phyloP scores from a whole-genome alignment of 2,888 invertebrate species.

The Cremastinae sp. region DNA sequence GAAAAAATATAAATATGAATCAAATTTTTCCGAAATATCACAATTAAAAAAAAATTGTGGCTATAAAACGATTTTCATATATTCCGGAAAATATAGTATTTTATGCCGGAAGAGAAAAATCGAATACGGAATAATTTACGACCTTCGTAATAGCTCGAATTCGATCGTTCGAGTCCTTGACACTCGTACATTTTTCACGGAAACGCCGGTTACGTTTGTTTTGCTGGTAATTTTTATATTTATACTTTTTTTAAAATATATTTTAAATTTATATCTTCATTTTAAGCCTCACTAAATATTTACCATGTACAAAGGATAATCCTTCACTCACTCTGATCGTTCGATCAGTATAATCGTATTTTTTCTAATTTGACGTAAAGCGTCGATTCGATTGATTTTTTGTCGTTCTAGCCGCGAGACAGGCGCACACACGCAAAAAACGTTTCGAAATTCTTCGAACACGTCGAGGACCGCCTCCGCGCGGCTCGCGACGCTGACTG shows the following conservation, averaged over 20 bases:
- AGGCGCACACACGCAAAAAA: too few species aligned
- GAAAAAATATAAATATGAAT: too few species aligned
- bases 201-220: conserved; percentile 9
- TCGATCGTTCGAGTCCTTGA: conserved; percentile 47
- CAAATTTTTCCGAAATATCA: too few species aligned
- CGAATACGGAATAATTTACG: conserved; percentile 46
- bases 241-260: conserved; percentile 11
- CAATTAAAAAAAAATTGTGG: too few species aligned
- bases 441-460: conserved; percentile 27
- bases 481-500: conserved; percentile 64
- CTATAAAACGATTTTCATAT: conserved; percentile 8
- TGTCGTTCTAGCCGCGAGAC: too few species aligned
- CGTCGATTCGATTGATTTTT: conserved; percentile 26
- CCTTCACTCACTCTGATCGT: not conserved
- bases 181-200: conserved; percentile 38
- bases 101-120: too few species aligned
- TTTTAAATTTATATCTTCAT: not conserved
- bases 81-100: not conserved
- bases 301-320: not conserved
- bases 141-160: conserved; percentile 28
- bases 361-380: conserved; percentile 10
- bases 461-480: conserved; percentile 60
- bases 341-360: not conserved
- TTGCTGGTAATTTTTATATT: not conserved
- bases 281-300: not conserved